Percentiles rank a stretch among this genome's conserved stretches.
These are phyloP conservation scores for Eurytemora carolleeae DNA, from an alignment of 1,140 invertebrate species.

Conservation along the genomic window DNA sequence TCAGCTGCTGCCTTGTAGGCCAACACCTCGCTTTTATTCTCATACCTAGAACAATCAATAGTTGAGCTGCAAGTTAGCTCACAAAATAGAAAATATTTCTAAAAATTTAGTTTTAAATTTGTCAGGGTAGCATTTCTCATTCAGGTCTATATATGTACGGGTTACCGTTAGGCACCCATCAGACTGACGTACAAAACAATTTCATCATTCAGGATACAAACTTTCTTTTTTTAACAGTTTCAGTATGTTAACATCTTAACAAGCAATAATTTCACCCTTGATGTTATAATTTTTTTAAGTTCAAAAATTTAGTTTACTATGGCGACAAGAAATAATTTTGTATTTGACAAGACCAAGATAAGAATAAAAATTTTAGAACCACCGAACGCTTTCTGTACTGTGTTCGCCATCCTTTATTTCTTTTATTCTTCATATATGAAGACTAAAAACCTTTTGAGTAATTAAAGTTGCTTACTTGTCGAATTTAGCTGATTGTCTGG, in stretches of 20 bases:
- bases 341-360: neutral
- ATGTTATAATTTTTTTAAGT: neutral
- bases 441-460: constrained; percentile 11
- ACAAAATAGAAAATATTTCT: neutral
- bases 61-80: neutral
- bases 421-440: too few relatives aligned
- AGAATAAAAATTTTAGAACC: neutral
- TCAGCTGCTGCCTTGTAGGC: constrained; percentile 29
- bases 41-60: constrained; percentile 1
- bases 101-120: neutral
- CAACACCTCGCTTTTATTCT: constrained; percentile 27
- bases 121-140: neutral
- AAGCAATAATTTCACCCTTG: too few relatives aligned
- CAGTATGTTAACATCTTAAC: too few relatives aligned
- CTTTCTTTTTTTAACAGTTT: neutral
- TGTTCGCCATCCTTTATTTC: too few relatives aligned
- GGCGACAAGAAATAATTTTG: neutral
- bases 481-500: constrained; percentile 58
- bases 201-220: too few relatives aligned
- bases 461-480: constrained; percentile 53
- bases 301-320: neutral
- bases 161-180: too few relatives aligned
- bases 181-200: too few relatives aligned
- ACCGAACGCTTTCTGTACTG: constrained; percentile 2
- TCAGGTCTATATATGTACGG: neutral